Conservation (phyloP, 2,113 vertebrate species). For the Myotis yumanensis region DNA sequence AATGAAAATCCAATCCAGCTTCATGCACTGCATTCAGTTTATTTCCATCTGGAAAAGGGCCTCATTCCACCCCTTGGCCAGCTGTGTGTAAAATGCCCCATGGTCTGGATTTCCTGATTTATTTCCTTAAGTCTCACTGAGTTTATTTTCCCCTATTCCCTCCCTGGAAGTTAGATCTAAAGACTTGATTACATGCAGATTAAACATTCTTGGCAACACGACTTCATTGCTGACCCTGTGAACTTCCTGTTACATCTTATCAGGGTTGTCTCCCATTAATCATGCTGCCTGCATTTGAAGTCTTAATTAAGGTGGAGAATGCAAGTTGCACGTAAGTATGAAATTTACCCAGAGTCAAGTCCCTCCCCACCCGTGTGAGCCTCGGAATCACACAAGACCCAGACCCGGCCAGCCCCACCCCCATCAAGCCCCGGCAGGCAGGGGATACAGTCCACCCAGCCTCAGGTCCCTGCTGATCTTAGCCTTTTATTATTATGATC, state of each 20-base stretch:
- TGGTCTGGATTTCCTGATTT: neutral
- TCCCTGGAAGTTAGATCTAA: neutral
- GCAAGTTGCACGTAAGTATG: neutral
- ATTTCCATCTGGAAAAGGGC: neutral
- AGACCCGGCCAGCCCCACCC: too few species aligned
- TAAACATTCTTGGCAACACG: neutral
- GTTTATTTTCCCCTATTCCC: neutral
- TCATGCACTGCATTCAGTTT: neutral
- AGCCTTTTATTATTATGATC: neutral
- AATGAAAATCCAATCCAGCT: neutral
- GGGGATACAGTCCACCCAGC: too few species aligned
- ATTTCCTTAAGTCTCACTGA: neutral
- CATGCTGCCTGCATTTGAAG: neutral
- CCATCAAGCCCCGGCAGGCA: too few species aligned
- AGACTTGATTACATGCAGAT: neutral
- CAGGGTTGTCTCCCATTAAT: neutral
- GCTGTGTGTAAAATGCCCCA: neutral
- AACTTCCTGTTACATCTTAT: neutral
- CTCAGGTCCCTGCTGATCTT: too few species aligned
- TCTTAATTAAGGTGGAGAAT: neutral
- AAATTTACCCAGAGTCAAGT: neutral
- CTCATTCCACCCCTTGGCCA: neutral
- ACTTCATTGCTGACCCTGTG: neutral
- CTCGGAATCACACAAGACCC: too few species aligned
- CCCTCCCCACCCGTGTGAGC: rapidly evolving